These are phyloP conservation scores for Corapipo altera DNA, from an alignment of 2,113 vertebrate genomes.

Conservation along the genomic window DNA sequence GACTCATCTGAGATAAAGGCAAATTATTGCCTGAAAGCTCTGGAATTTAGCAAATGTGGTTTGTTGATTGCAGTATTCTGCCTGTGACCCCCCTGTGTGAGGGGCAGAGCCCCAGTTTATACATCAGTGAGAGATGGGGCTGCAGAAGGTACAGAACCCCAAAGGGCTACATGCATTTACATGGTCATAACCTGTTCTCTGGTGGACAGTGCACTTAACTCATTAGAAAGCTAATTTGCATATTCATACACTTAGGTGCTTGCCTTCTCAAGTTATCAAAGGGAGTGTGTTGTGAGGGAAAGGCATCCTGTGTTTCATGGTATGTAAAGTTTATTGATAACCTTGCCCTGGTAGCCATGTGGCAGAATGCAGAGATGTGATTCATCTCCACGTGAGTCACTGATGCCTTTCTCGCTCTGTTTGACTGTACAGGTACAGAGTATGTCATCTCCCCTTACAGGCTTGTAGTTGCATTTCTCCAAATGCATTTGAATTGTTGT, in stretches of 20 bases:
- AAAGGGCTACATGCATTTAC: not conserved
- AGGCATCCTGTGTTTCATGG: not conserved
- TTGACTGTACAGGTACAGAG: not conserved
- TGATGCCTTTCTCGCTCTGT: not conserved
- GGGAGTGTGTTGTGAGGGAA: not conserved
- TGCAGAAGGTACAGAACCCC: not conserved
- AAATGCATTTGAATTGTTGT: not conserved
- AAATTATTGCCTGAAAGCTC: not conserved
- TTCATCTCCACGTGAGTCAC: not conserved
- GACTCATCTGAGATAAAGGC: not conserved
- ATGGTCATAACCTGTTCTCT: not conserved
- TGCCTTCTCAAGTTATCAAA: not conserved
- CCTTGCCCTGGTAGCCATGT: not conserved
- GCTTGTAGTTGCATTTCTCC: not conserved
- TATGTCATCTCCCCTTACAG: not conserved
- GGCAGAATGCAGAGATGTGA: not conserved
- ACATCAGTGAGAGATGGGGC: rapidly evolving
- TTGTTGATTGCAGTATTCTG: not conserved
- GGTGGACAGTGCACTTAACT: not conserved
- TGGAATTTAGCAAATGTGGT: not conserved
- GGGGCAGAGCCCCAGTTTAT: not conserved
- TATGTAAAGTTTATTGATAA: not conserved
- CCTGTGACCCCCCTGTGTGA: rapidly evolving
- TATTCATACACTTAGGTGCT: not conserved
- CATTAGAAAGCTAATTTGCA: not conserved